Conservation (phyloP, 1,140 invertebrate species). For the Megalopta genalis region DNA sequence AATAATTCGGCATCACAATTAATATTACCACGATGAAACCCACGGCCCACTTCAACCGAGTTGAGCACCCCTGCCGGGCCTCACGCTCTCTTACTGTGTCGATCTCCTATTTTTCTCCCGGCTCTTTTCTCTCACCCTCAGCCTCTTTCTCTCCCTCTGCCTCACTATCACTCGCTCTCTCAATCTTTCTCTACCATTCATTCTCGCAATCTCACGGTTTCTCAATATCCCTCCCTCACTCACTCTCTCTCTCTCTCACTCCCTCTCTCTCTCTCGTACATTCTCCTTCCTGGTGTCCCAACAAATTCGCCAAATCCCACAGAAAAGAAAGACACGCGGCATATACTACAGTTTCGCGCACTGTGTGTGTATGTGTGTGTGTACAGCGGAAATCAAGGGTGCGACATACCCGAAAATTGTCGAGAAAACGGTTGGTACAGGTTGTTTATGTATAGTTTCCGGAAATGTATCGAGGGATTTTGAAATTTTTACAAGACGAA, state of each 20-base stretch:
- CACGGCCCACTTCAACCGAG: slow-evolving; percentile 31
- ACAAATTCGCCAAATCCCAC: slow-evolving; percentile 26
- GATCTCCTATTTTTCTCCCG: slow-evolving; percentile 8
- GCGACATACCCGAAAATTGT: neutral
- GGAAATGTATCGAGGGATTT: too few species aligned
- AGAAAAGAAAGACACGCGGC: slow-evolving; percentile 49
- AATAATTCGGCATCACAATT: slow-evolving; percentile 61
- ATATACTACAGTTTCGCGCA: slow-evolving; percentile 29
- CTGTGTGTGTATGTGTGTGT: slow-evolving; percentile 23
- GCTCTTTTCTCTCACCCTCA: slow-evolving; percentile 6
- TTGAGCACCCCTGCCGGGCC: slow-evolving; percentile 49
- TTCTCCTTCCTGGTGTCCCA: slow-evolving; percentile 37
- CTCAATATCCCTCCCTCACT: neutral
- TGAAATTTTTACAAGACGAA: too few species aligned
- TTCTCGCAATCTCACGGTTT: slow-evolving; percentile 8
- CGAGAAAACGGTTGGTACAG: too few species aligned
- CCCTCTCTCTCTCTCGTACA: slow-evolving; percentile 12
- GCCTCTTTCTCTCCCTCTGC: neutral
- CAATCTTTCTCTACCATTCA: slow-evolving; percentile 14
- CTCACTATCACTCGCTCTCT: slow-evolving; percentile 10
- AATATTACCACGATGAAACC: slow-evolving; percentile 34
- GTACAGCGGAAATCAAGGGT: neutral
- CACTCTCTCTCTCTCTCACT: neutral
- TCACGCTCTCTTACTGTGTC: slow-evolving; percentile 35
- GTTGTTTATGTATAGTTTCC: too few species aligned